Conservation (phyloP, 2,888 invertebrate genomes). For the Meandrusa payeni region DNA sequence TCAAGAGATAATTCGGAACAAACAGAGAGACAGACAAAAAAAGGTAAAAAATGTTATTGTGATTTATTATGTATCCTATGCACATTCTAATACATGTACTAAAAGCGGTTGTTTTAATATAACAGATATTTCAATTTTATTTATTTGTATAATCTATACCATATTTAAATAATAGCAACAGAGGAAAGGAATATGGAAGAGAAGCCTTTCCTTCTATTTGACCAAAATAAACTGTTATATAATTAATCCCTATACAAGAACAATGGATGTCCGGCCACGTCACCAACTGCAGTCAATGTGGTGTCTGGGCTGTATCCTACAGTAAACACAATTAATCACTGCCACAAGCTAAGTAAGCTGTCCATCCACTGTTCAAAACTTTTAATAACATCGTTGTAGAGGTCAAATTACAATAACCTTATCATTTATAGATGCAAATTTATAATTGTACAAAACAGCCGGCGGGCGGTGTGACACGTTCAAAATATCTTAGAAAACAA, state of each 20-base stretch:
- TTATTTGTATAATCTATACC: too few species aligned
- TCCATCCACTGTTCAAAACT: slow-evolving; percentile 19
- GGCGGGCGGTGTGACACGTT: slow-evolving; percentile 18
- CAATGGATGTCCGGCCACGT: slow-evolving; percentile 66
- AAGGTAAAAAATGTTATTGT: too few species aligned
- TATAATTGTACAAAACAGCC: slow-evolving; percentile 10
- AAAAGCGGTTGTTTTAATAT: too few species aligned
- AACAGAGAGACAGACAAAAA: too few species aligned
- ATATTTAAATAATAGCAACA: too few species aligned
- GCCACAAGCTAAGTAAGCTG: slow-evolving; percentile 26
- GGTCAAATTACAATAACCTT: slow-evolving; percentile 27
- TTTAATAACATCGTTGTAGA: slow-evolving; percentile 28
- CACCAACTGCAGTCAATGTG: slow-evolving; percentile 40
- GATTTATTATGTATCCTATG: too few species aligned
- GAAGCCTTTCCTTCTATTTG: slow-evolving; percentile 14
- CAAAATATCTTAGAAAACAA: slow-evolving; percentile 20
- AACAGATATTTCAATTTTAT: too few species aligned
- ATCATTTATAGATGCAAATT: slow-evolving; percentile 21
- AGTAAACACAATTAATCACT: slow-evolving; percentile 48
- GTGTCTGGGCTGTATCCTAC: slow-evolving; percentile 65
- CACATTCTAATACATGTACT: too few species aligned
- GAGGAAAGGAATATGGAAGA: neutral
- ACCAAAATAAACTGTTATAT: slow-evolving; percentile 28
- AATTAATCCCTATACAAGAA: slow-evolving; percentile 36
- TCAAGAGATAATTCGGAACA: too few species aligned